A percentile compares a stretch with the other conserved stretches of the same genome.
These are phyloP conservation scores for Aricia artaxerxes DNA, from an alignment of 2,888 invertebrate genomes.

Conservation along the genomic window DNA sequence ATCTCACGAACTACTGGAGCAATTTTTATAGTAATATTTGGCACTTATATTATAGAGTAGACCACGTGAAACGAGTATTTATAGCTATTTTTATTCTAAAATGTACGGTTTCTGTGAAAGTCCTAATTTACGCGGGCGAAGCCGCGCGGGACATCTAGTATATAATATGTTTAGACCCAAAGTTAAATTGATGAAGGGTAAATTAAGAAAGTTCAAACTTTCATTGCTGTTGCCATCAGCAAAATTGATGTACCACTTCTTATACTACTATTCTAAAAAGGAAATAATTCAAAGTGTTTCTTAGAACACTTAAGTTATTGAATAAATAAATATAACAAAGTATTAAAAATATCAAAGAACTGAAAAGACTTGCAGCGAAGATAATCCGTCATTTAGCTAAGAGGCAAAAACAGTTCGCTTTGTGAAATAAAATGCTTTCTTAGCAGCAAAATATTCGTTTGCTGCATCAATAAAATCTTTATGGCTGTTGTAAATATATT, in stretches of 20 bases:
- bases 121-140: too few species aligned
- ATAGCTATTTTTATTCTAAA: too few species aligned
- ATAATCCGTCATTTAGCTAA: background rate
- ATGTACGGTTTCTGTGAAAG: too few species aligned
- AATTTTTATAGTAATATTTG: too few species aligned
- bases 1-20: too few species aligned
- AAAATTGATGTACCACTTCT: background rate
- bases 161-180: too few species aligned
- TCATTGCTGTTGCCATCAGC: background rate
- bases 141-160: too few species aligned
- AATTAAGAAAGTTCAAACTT: too few species aligned
- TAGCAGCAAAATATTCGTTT: background rate
- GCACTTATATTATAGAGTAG: too few species aligned
- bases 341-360: background rate
- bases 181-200: too few species aligned
- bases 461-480: background rate
- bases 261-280: background rate
- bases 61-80: too few species aligned
- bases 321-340: background rate
- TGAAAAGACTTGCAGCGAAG: background rate
- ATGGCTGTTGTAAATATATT: background rate
- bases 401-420: background rate
- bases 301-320: background rate
- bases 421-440: background rate
- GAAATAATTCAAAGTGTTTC: background rate